phyloP scores from a whole-genome alignment of 2,113 vertebrate species.

The Pygathrix nemaeus region DNA sequence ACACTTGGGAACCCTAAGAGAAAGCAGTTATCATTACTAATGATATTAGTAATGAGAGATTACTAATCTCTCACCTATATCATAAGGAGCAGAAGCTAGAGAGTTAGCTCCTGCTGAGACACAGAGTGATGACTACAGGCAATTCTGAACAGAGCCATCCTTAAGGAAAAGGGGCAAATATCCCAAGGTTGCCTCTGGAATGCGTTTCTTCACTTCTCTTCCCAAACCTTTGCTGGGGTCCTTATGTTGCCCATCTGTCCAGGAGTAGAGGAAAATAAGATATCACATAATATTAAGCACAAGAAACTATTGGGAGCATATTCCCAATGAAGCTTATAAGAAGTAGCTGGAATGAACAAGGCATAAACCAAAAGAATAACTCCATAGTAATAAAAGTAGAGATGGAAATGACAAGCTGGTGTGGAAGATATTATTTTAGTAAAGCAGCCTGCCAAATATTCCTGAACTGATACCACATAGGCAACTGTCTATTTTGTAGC shows the following conservation, averaged over 20 bases:
- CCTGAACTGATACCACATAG: neutral
- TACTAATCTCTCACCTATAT: neutral
- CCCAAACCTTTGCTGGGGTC: neutral
- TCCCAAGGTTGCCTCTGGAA: neutral
- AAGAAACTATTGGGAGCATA: neutral
- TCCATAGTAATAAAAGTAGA: neutral
- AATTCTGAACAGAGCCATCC: neutral
- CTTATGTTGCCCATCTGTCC: neutral
- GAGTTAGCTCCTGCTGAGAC: neutral
- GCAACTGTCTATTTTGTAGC: neutral
- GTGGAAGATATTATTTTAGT: neutral
- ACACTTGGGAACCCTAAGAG: neutral
- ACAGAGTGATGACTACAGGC: neutral
- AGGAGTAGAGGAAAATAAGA: neutral
- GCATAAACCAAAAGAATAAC: neutral
- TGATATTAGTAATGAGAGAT: neutral
- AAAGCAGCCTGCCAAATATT: neutral
- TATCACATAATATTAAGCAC: neutral
- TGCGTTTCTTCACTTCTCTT: neutral
- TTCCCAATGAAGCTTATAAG: neutral
- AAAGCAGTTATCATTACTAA: neutral
- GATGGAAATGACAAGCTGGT: neutral
- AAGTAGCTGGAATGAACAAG: neutral
- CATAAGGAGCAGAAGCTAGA: neutral
- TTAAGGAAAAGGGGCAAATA: neutral